phyloP scores from a whole-genome alignment of 2,797 vertebrate genomes.

The Acanthopagrus latus region DNA sequence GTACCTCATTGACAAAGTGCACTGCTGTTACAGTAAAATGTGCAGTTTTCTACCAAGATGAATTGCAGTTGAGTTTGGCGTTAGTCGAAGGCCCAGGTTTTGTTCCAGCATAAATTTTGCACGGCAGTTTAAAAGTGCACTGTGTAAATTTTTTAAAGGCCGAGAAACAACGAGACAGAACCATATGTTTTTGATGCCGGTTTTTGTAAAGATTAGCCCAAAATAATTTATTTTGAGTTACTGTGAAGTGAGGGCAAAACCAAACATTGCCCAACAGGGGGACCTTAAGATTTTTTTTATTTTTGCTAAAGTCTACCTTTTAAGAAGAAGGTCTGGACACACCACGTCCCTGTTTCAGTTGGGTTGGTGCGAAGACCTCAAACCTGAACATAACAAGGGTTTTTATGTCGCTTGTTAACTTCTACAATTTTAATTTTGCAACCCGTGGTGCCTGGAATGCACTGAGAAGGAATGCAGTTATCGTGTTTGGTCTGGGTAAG shows the following conservation, averaged over 20 bases:
- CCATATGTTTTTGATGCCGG: no score
- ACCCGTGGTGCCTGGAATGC: constrained; percentile 11
- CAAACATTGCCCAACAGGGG: no score
- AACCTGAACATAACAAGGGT: constrained; percentile 22
- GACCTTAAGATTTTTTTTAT: no score
- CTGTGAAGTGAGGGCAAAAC: no score
- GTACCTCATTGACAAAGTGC: neutral
- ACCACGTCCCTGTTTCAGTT: neutral
- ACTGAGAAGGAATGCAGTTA: constrained; percentile 28
- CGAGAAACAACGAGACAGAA: no score
- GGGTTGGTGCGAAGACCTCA: constrained; percentile 1
- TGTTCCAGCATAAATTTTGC: constrained; percentile 5
- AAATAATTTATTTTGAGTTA: no score
- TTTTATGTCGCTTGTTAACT: constrained; percentile 44
- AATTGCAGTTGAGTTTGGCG: neutral
- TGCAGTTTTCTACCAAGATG: neutral
- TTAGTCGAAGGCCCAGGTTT: neutral
- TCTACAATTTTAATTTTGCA: constrained; percentile 17
- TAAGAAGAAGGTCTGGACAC: neutral
- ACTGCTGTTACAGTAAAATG: constrained; percentile 2
- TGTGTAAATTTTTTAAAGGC: no score
- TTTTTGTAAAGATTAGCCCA: no score
- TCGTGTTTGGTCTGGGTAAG: constrained; percentile 3
- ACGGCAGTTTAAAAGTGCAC: neutral
- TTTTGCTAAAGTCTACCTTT: no score